Base-by-base conservation (phyloP, 1,140 invertebrate species). In the Zophobas atratus region DNA sequence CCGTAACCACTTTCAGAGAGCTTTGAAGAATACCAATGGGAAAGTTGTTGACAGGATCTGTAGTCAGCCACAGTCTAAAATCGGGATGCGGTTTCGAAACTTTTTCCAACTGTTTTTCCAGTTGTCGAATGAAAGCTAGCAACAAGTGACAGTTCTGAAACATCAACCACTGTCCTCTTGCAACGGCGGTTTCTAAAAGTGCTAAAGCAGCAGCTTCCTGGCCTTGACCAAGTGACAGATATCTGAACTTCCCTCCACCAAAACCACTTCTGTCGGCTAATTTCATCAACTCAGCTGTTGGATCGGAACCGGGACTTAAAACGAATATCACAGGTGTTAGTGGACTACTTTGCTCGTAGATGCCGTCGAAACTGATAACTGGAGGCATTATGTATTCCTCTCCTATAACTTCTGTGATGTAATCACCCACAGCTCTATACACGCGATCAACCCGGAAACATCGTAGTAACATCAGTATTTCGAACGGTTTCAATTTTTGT, bases 31-130 rank as follows among this genome's bases (percentile, higher is more conserved):
- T 94, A 55, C 95, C 95, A 81, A 97, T 95, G 1, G 96, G 96
- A 86, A 98, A 97, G 1, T 89, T 89, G 0, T 92, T 91, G 0
- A 92, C 94, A 0, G 95, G 94, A 84, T 97, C 96, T 0, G 96
- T 97, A 0, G 96, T 97, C 36, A 98, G 87, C 96, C 96, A 98
- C 0, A 98, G 87, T n/a, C 96, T 88, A 86, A 97, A 98, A 85
- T 97, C 94, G 0, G 94, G 93, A 89, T 98, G 95, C 0, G 94
- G 94, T 81, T 93, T 93, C 53, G 87, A 90, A 71, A 95, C 90
- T 81, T 92, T 89, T 80, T 97, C 95, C 49, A 98, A 85, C 77
- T 92, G 88, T 84, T 97, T 97, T 85, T 97, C 96, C 55, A 98
- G 86, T 53, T 92, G 90, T 35, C 90, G 90, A 0, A 96, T 89